phyloP scores from a whole-genome alignment of 2,888 invertebrate species.

The Yponomeuta cagnagella region DNA sequence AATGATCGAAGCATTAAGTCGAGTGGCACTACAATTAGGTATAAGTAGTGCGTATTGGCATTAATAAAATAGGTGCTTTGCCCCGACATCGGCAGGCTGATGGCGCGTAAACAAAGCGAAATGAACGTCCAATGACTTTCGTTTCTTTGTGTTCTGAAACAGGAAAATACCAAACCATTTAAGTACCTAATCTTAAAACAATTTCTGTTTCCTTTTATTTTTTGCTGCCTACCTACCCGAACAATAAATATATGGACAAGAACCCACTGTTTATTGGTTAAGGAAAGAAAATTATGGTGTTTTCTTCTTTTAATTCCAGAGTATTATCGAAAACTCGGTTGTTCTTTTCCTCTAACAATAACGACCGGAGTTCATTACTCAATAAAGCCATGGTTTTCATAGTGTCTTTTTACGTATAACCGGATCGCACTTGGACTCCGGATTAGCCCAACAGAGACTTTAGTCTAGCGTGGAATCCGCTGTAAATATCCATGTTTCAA shows the following conservation, averaged over 20 bases:
- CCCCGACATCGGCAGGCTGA: conserved; percentile 54
- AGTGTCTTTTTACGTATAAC: too few relatives aligned
- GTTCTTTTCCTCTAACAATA: neutral
- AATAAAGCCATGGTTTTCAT: too few relatives aligned
- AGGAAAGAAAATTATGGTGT: neutral
- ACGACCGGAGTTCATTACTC: neutral
- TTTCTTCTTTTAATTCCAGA: neutral
- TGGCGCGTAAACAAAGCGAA: conserved; percentile 58
- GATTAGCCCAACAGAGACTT: too few relatives aligned
- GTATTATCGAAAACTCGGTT: neutral
- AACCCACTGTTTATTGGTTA: conserved; percentile 16
- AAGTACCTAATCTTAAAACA: conserved; percentile 41
- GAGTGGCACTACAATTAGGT: conserved; percentile 1
- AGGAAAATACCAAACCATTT: conserved; percentile 42
- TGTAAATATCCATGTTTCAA: too few relatives aligned
- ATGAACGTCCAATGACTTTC: conserved; percentile 69
- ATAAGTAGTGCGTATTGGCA: conserved; percentile 3
- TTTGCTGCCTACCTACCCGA: conserved; percentile 17
- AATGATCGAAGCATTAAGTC: neutral
- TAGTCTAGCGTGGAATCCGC: too few relatives aligned
- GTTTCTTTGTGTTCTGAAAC: conserved; percentile 25
- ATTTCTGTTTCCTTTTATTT: conserved; percentile 34
- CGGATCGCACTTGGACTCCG: too few relatives aligned
- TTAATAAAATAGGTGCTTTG: conserved; percentile 5
- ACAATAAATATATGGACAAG: conserved; percentile 16